Evolutionary conservation across 1,140 invertebrate species (phyloP).

Genomic region (Harpegnathos saltator): DNA sequence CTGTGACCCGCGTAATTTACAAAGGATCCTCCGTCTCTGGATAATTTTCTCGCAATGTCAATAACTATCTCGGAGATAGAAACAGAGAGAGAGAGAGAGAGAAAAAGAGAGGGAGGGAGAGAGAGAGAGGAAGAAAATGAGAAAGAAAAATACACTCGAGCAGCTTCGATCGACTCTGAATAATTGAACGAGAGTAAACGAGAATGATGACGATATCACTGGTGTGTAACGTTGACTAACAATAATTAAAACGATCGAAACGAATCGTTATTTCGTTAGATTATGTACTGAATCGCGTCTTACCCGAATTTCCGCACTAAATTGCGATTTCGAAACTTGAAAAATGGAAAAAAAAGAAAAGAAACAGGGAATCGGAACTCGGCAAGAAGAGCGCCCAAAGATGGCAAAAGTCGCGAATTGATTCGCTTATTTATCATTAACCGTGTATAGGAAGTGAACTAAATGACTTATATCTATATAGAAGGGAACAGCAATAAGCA

Average conservation of each 20-base stretch:
- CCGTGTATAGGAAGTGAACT: not conserved
- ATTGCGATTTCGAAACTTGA: not conserved
- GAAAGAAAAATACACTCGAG: not conserved
- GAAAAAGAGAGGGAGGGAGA: not conserved
- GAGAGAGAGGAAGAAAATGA: too few relatives aligned
- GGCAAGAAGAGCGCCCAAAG: not conserved
- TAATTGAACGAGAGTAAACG: conserved; percentile 6
- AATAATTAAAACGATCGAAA: not conserved
- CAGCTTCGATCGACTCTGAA: not conserved
- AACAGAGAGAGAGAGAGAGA: not conserved
- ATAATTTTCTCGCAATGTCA: not conserved
- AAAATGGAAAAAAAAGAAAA: too few relatives aligned
- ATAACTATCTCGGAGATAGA: conserved; percentile 1
- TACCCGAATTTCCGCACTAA: not conserved
- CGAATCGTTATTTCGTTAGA: not conserved
- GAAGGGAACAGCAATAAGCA: conserved; percentile 16
- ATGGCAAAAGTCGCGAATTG: not conserved
- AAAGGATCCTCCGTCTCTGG: not conserved
- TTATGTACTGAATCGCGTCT: conserved; percentile 17
- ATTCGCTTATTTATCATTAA: conserved; percentile 6
- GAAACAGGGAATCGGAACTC: not conserved
- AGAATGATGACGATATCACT: not conserved
- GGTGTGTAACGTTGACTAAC: not conserved
- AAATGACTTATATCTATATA: not conserved
- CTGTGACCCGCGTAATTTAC: not conserved